These are phyloP conservation scores for Pasiphila rectangulata DNA, from an alignment of 2,888 invertebrate genomes.

Conservation along the genomic window DNA sequence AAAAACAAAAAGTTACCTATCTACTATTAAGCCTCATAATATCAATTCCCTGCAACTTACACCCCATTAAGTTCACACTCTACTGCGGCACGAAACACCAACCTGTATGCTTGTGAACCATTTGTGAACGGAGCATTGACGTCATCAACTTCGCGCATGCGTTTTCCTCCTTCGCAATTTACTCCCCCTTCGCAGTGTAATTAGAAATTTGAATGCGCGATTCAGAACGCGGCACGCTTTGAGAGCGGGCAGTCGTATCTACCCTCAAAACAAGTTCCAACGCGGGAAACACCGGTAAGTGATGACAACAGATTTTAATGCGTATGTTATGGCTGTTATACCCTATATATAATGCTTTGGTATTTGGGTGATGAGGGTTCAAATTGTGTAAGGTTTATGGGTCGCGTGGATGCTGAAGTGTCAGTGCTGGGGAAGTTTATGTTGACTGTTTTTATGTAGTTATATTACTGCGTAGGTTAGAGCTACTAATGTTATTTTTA, in stretches of 20 bases:
- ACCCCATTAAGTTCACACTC: conserved; percentile 20
- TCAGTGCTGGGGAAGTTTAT: conserved; percentile 1
- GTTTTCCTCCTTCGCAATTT: conserved; percentile 37
- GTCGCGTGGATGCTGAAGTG: conserved; percentile 1
- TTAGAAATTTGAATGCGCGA: conserved; percentile 9
- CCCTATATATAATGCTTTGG: conserved; percentile 18
- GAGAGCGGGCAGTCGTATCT: conserved; percentile 49
- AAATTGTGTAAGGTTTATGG: conserved; percentile 8
- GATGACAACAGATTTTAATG: conserved; percentile 37
- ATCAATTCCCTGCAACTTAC: conserved; percentile 12
- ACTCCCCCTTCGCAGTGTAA: conserved; percentile 10
- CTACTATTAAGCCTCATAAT: neutral
- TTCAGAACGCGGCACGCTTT: conserved; percentile 60
- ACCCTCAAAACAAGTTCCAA: conserved; percentile 38
- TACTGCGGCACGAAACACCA: conserved; percentile 49
- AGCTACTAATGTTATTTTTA: neutral
- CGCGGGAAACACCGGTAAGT: conserved; percentile 71
- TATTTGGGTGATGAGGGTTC: conserved; percentile 15
- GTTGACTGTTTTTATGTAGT: conserved; percentile 7
- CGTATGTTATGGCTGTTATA: conserved; percentile 14
- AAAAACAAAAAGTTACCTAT: no score
- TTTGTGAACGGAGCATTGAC: conserved; percentile 77
- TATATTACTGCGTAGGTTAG: conserved; percentile 1
- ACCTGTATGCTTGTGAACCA: conserved; percentile 76
- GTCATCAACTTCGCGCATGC: conserved; percentile 65